Conservation (phyloP, 2,113 vertebrate genomes). For the Sarotherodon lohbergeri region DNA sequence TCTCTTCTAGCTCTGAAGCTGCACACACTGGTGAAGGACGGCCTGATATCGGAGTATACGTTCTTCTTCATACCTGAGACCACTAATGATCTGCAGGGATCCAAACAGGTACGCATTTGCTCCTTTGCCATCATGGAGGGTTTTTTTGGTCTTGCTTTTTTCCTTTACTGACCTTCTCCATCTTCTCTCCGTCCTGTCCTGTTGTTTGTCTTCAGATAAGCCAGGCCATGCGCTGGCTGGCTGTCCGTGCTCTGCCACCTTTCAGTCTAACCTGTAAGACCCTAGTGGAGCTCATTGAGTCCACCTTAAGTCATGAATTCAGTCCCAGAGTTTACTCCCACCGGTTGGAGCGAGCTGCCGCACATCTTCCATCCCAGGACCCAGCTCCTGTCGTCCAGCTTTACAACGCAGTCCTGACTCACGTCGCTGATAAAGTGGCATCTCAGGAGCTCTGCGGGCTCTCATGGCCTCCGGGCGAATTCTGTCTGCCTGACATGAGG, state of each 20-base stretch:
- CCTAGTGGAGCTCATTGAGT: slow-evolving; percentile 82
- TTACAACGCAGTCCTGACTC: slow-evolving; percentile 82
- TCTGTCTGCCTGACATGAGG: slow-evolving; percentile 71
- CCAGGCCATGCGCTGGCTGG: slow-evolving; percentile 80
- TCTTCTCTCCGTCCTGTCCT: neutral
- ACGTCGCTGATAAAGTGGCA: slow-evolving; percentile 77
- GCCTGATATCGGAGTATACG: slow-evolving; percentile 81
- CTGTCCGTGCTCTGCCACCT: slow-evolving; percentile 69
- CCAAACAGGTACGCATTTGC: slow-evolving; percentile 73
- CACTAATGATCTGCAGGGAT: slow-evolving; percentile 79
- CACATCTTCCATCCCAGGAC: slow-evolving; percentile 72
- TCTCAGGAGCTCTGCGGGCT: slow-evolving; percentile 75
- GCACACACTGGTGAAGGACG: slow-evolving; percentile 78
- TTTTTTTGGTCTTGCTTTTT: neutral
- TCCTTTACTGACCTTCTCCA: neutral
- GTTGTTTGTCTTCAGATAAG: slow-evolving; percentile 67
- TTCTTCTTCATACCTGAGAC: slow-evolving; percentile 78
- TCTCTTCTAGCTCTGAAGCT: slow-evolving; percentile 81
- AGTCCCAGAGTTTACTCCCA: slow-evolving; percentile 76
- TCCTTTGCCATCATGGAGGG: neutral
- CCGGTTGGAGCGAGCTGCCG: slow-evolving; percentile 69
- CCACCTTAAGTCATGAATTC: slow-evolving; percentile 79
- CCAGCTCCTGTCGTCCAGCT: slow-evolving; percentile 77
- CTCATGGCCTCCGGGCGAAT: slow-evolving; percentile 89
- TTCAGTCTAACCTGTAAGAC: slow-evolving; percentile 79